phyloP scores from a whole-genome alignment of 2,113 vertebrate genomes.

The Pandion haliaetus region DNA sequence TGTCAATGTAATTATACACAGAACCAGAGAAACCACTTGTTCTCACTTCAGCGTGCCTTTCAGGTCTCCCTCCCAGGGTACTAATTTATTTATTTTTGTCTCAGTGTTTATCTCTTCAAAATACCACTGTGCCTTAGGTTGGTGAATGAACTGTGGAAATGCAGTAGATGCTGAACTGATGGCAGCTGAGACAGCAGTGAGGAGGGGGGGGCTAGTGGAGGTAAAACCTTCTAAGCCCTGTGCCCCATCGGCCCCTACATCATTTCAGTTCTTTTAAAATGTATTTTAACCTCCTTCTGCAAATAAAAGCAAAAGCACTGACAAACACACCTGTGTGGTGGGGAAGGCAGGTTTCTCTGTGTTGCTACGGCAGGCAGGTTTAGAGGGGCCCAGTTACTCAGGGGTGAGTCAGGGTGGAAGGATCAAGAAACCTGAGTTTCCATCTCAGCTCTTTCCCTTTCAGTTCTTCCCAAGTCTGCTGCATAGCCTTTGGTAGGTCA shows the following conservation, averaged over 20 bases:
- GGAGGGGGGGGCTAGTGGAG: neutral
- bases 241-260: no score
- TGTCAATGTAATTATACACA: constrained; percentile 31
- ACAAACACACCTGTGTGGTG: neutral
- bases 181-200: neutral
- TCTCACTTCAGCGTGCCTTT: constrained; percentile 33
- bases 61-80: neutral
- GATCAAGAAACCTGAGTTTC: neutral
- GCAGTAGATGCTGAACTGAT: neutral
- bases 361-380: neutral
- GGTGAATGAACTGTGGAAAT: neutral
- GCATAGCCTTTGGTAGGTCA: neutral
- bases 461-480: neutral
- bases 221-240: neutral
- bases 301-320: neutral
- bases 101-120: neutral
- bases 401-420: neutral
- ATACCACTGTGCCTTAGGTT: neutral
- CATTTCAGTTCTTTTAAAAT: neutral
- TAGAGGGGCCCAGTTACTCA: neutral
- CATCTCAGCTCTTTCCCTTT: neutral
- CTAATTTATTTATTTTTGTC: constrained; percentile 29
- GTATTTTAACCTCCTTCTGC: neutral
- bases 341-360: neutral
- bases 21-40: neutral